These are phyloP conservation scores for Trematomus loennbergii DNA, from an alignment of 2,113 vertebrate species.

Conservation along the genomic window DNA sequence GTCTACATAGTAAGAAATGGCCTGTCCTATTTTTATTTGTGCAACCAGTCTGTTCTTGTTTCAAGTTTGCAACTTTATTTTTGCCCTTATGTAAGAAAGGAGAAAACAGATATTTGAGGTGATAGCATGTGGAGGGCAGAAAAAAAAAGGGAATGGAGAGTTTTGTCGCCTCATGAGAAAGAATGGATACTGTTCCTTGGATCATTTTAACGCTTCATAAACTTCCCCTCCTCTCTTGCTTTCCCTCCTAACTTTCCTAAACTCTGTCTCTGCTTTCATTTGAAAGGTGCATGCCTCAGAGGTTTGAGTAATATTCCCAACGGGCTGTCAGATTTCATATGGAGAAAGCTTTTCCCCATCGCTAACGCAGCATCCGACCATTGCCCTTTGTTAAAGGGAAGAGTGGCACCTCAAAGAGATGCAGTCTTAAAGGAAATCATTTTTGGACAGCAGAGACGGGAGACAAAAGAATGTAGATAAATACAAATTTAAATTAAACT, in stretches of 20 bases:
- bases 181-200: slow-evolving; percentile 53
- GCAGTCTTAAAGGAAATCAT: slow-evolving; percentile 43
- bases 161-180: slow-evolving; percentile 54
- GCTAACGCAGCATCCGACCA: slow-evolving; percentile 22
- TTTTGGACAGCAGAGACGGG: slow-evolving; percentile 26
- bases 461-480: slow-evolving; percentile 17
- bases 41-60: not conserved
- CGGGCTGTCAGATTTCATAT: slow-evolving; percentile 59
- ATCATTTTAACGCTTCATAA: slow-evolving; percentile 67
- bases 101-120: slow-evolving; percentile 16
- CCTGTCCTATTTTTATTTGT: not conserved
- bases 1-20: not conserved
- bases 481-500: slow-evolving; percentile 10
- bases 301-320: slow-evolving; percentile 67
- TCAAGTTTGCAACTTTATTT: not conserved
- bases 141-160: slow-evolving; percentile 1
- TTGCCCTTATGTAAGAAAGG: not conserved
- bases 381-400: slow-evolving; percentile 43
- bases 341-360: slow-evolving; percentile 23
- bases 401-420: slow-evolving; percentile 57
- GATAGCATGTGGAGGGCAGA: slow-evolving; percentile 21
- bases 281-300: slow-evolving; percentile 65
- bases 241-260: slow-evolving; percentile 19
- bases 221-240: slow-evolving; percentile 31
- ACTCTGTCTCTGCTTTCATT: slow-evolving; percentile 38